phyloP scores from a whole-genome alignment of 2,797 vertebrate species.

The Rhyacichthys aspro region DNA sequence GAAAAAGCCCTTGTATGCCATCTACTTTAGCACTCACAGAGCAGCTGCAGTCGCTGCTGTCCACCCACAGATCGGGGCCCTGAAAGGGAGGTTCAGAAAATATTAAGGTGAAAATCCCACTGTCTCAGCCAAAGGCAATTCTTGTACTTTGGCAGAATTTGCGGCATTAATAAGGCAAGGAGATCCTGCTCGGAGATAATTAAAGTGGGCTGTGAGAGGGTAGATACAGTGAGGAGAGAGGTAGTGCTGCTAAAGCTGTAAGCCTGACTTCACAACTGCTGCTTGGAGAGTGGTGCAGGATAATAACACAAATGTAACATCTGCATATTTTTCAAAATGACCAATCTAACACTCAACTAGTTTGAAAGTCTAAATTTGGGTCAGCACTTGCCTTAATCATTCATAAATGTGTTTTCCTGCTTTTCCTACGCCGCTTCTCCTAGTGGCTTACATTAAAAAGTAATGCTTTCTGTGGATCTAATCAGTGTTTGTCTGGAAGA shows the following conservation, averaged over 20 bases:
- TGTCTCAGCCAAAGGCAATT: conserved; percentile 45
- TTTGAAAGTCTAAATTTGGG: conserved; percentile 22
- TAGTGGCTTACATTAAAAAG: conserved; percentile 27
- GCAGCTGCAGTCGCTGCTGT: conserved; percentile 42
- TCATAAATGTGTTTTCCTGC: conserved; percentile 25
- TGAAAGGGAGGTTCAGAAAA: conserved; percentile 52
- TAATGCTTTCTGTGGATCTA: conserved; percentile 25
- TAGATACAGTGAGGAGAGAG: conserved; percentile 33
- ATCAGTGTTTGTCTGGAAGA: conserved; percentile 28
- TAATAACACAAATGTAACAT: conserved; percentile 30
- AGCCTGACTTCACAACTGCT: conserved; percentile 17
- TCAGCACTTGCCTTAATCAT: conserved; percentile 35
- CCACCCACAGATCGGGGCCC: conserved; percentile 55
- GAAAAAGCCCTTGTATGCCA: conserved; percentile 17
- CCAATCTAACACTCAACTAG: conserved; percentile 9
- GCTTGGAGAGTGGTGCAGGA: conserved; percentile 7
- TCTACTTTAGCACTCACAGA: conserved; percentile 34
- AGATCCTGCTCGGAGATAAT: conserved; percentile 54
- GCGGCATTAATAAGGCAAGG: conserved; percentile 58
- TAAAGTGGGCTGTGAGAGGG: conserved; percentile 46
- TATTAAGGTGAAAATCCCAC: conserved; percentile 49
- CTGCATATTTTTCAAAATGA: neutral
- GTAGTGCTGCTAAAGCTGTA: conserved; percentile 21
- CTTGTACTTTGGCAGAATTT: conserved; percentile 45
- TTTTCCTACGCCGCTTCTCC: conserved; percentile 2